Percentiles rank a stretch among this genome's conserved stretches.
Evolutionary conservation across 2,888 invertebrate species (phyloP).

Genomic region (Magallana nippona): DNA sequence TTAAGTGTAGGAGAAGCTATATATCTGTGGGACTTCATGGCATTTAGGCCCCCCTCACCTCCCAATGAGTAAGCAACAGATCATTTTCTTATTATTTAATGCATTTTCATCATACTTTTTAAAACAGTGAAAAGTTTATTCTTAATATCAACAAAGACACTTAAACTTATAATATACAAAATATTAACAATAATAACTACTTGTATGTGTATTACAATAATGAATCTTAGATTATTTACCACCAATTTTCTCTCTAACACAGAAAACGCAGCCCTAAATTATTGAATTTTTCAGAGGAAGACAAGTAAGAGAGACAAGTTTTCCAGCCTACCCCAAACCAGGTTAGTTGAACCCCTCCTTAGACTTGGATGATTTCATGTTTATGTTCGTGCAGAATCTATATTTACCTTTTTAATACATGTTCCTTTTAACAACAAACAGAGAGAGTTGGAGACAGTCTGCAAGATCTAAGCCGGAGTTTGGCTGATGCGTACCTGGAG

Average conservation of each 20-base stretch:
- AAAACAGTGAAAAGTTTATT: neutral
- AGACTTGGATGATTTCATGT: too few relatives aligned
- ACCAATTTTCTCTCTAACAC: too few relatives aligned
- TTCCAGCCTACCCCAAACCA: constrained; percentile 42
- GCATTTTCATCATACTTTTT: neutral
- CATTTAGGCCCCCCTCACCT: constrained; percentile 63
- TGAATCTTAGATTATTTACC: too few relatives aligned
- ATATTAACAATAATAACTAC: too few relatives aligned
- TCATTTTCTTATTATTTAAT: neutral
- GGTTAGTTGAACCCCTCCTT: constrained; percentile 23
- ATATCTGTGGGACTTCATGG: constrained; percentile 79
- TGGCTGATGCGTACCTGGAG: constrained; percentile 63
- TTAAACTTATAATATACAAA: too few relatives aligned
- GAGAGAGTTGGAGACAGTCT: constrained; percentile 30
- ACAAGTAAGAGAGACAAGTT: constrained; percentile 56
- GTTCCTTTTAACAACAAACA: neutral
- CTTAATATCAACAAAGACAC: neutral
- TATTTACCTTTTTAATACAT: too few relatives aligned
- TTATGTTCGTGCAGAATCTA: too few relatives aligned
- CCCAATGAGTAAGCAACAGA: constrained; percentile 64
- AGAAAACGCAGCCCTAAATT: neutral
- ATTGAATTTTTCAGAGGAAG: constrained; percentile 56
- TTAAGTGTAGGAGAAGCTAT: constrained; percentile 79
- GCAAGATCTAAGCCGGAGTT: constrained; percentile 44
- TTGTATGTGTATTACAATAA: too few relatives aligned